Base-by-base conservation (phyloP, 2,888 invertebrate genomes). In the Teleiodes luculella region DNA sequence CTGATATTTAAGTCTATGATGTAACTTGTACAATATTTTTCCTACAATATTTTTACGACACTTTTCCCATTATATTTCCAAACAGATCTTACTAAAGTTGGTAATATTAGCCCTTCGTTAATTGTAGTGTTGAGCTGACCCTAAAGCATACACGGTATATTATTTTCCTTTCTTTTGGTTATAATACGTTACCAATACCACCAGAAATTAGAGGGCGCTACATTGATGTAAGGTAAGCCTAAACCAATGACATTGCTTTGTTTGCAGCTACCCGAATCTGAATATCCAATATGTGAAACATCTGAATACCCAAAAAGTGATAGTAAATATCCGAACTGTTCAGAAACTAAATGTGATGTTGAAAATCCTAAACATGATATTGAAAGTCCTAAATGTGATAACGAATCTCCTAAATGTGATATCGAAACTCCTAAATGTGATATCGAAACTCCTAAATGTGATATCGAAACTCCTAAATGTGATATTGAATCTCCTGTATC, bases 201-300 rank as follows among this genome's bases (percentile, higher is more conserved):
- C 6, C 1, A 36, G 14, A 36, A 36, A 39, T 1, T 39, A 24
- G 43, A 43, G 13, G 13, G 43, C 28, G 28, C 28, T 6, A 13
- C 24, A 20, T 43, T 43, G 43, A 43, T 20, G 43, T 28, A 28
- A 43, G 43, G n/a, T 43, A 24, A 43, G 28, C 43, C 13, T 43
- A 28, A 43, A 43, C 28, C 43, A 11, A 24, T 28, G 6, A 28
- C 20, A 10, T 28, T 41, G 14, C 3, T 20, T 35, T 48, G 30
- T 52, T 53, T 36, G 37, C 33, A 33, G 53, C 18, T 43, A n/a
- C 43, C 43, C 43, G 43, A 53, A 49, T 39, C 37, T 46, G 30
- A 36, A 30, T 18, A 35, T 52, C 20, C 33, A 31, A 57, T 52
- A 13, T 30, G 47, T 31, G 47, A 43, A 41, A 43, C 35, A 3